These are phyloP conservation scores for Drosophila melanosoma DNA, from an alignment of 2,888 invertebrate species.

Conservation along the genomic window DNA sequence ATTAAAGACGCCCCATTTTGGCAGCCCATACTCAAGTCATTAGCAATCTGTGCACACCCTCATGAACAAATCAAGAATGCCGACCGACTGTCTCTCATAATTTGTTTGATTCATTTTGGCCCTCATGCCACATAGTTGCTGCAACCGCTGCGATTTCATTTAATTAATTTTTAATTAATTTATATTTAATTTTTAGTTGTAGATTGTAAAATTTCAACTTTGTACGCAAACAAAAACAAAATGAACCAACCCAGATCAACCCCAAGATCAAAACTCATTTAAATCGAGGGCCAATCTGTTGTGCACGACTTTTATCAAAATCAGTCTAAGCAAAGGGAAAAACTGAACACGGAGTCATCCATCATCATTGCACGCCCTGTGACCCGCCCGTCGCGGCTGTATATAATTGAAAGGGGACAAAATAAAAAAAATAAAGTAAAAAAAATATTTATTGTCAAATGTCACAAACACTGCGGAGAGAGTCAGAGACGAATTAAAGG, in stretches of 20 bases:
- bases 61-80: constrained; percentile 42
- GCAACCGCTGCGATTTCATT: constrained; percentile 60
- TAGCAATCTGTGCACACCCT: constrained; percentile 63
- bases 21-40: constrained; percentile 46
- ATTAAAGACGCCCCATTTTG: constrained; percentile 51
- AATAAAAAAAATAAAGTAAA: constrained; percentile 44
- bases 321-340: constrained; percentile 62
- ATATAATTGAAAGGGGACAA: constrained; percentile 52
- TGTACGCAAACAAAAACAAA: constrained; percentile 72
- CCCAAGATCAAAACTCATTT: constrained; percentile 48
- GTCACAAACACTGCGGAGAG: constrained; percentile 65
- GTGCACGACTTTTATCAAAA: constrained; percentile 50
- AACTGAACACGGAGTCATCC: constrained; percentile 73
- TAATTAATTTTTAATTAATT: constrained; percentile 79
- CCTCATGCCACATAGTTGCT: constrained; percentile 46
- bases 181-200: constrained; percentile 63
- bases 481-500: constrained; percentile 10
- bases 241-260: constrained; percentile 12
- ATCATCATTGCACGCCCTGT: constrained; percentile 71
- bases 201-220: constrained; percentile 46
- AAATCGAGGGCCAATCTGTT: constrained; percentile 57
- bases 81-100: constrained; percentile 57
- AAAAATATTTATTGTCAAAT: constrained; percentile 73
- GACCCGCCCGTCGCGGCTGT: constrained; percentile 38
- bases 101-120: constrained; percentile 49